phyloP scores from a whole-genome alignment of 2,888 invertebrate species.

The Axea sp. region DNA sequence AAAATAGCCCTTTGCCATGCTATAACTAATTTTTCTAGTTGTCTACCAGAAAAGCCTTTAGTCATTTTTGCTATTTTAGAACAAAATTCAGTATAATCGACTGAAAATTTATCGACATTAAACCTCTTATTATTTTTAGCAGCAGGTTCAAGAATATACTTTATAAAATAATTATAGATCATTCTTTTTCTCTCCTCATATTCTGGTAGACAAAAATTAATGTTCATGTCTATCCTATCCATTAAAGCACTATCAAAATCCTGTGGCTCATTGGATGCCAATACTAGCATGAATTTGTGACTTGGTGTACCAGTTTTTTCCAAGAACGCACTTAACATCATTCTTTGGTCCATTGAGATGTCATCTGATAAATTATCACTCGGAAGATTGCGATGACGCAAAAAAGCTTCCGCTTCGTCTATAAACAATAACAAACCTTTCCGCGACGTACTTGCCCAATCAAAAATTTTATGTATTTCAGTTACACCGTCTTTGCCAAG shows the following conservation, averaged over 20 bases:
- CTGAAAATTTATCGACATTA: constrained; percentile 91
- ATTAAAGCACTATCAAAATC: constrained; percentile 99
- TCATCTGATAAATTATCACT: constrained; percentile 81
- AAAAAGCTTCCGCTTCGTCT: constrained; percentile 99
- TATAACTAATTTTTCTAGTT: constrained; percentile 97
- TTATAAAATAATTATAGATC: constrained; percentile 96
- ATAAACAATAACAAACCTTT: constrained; percentile 95
- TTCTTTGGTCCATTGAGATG: constrained; percentile 96
- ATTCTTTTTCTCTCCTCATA: constrained; percentile 95
- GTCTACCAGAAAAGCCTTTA: constrained; percentile 97
- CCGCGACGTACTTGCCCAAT: constrained; percentile 91
- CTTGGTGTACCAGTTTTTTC: constrained; percentile 99
- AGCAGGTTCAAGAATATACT: constrained; percentile 95
- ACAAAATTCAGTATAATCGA: constrained; percentile 93
- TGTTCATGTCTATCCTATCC: constrained; percentile 98
- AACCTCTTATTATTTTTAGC: constrained; percentile 90
- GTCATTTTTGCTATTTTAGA: constrained; percentile 90
- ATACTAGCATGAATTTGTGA: constrained; percentile 96
- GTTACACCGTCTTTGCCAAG: constrained; percentile 99
- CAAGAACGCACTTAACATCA: constrained; percentile 98
- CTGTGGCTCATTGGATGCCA: constrained; percentile 99
- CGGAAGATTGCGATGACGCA: constrained; percentile 90
- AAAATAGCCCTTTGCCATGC: constrained; percentile 99
- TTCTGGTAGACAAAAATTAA: constrained; percentile 95
- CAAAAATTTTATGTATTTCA: constrained; percentile 98